Base-by-base conservation (phyloP, 2,888 invertebrate genomes). In the Omphaloscelis lunosa region DNA sequence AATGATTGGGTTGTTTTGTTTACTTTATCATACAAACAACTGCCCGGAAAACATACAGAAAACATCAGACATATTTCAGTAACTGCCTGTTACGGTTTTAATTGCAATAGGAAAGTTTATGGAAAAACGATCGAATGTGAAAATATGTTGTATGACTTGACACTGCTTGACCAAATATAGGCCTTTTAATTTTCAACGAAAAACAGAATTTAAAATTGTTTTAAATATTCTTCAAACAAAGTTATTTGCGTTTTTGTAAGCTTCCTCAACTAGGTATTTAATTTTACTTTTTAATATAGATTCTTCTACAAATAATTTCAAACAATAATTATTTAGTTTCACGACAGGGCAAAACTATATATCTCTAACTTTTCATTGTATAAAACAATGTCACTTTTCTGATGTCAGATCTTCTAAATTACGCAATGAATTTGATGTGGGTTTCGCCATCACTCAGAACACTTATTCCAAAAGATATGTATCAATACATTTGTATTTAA, bases 91-190 rank as follows among this genome's bases (percentile, higher is more conserved):
- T 41, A 39, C 29, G 6, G 39, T 65, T 77, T 71, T 68, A 34
- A 41, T 69, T 69, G 56, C 17, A 34, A 75, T 29, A 23, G 45
- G 7, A 77, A 77, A 53, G 29, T 71, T 77, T 29, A 51, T 63
- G 48, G 48, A 29, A 29, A 70, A 39, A 15, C n/a, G 6, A 48
- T 20, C 5, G 20, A 20, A 63, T 39, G 11, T 53, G 23, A 58
- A 62, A 72, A 41, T 41, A 53, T 5, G 23, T 17, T 29, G 27
- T 29, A 53, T 20, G 17, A 29, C 29, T 29, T 9, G 5, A 59
- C 59, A 29, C 20, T 20, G 17, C 20, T 29, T 20, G 9, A 29
- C 17, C 29, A 17, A 17, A 58, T 59, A 27, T 8, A 27, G 5
- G 4, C 9, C 9, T 27, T 20, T 27, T 27, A 9, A 59, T 29